These are phyloP conservation scores for Rhopalosiphum nymphaeae DNA, from an alignment of 2,888 invertebrate genomes.

Conservation along the genomic window DNA sequence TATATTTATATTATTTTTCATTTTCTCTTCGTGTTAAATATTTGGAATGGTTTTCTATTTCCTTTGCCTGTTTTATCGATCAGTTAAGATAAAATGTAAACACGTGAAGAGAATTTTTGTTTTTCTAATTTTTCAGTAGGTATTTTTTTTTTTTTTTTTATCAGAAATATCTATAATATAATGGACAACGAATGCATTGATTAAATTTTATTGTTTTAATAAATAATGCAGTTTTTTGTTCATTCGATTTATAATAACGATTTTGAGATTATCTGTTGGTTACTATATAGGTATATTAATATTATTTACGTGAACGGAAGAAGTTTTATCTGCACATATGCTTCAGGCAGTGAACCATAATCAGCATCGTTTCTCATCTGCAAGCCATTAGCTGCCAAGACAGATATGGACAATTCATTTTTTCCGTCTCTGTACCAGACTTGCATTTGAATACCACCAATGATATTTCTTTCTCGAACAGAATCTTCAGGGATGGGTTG, in stretches of 20 bases:
- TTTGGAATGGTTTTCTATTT: neutral
- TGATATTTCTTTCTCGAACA: constrained; percentile 82
- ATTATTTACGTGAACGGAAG: constrained; percentile 82
- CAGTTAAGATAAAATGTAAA: neutral
- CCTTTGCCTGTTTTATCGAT: no score
- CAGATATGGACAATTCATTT: constrained; percentile 85
- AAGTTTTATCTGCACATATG: constrained; percentile 85
- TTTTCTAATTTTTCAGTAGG: neutral
- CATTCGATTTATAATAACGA: neutral
- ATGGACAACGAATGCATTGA: neutral
- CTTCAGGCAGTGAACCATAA: constrained; percentile 86
- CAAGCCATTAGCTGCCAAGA: constrained; percentile 88
- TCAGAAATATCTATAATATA: neutral
- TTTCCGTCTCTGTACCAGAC: constrained; percentile 90
- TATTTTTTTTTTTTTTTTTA: neutral
- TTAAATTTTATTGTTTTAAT: neutral
- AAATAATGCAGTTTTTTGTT: neutral
- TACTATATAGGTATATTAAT: neutral
- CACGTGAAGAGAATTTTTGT: neutral
- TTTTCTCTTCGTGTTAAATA: neutral
- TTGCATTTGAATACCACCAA: constrained; percentile 87
- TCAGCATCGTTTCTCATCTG: constrained; percentile 82
- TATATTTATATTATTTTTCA: neutral
- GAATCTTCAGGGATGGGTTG: constrained; percentile 76
- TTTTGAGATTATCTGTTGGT: neutral